Conservation (phyloP, 37 sponge, comb jelly and placozoan genomes). For the Aplysina aerophoba region DNA sequence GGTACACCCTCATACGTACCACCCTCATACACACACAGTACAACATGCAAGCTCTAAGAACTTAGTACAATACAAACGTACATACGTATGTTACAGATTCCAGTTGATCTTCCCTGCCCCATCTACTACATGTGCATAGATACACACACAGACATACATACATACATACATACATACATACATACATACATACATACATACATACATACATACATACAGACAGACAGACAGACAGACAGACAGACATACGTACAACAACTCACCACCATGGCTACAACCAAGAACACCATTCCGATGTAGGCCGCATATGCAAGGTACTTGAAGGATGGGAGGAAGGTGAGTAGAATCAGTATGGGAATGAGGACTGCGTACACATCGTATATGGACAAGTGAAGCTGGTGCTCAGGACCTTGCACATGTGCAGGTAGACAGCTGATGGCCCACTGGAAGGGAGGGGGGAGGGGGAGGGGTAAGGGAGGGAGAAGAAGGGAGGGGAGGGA, state of each 20-base stretch:
- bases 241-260: slow-evolving; percentile 30
- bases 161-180: slow-evolving; percentile 34
- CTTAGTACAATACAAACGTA: no score
- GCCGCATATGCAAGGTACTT: slow-evolving; percentile 78
- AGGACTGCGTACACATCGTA: slow-evolving; percentile 75
- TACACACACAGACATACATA: no score
- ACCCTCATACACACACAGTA: no score
- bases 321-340: slow-evolving; percentile 88
- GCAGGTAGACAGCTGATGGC: slow-evolving; percentile 53
- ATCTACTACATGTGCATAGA: no score
- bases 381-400: slow-evolving; percentile 37
- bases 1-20: no score
- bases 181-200: slow-evolving; percentile 14
- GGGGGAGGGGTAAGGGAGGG: no score
- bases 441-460: slow-evolving; percentile 42
- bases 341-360: slow-evolving; percentile 75
- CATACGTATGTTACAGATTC: not conserved
- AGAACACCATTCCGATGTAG: slow-evolving; percentile 83
- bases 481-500: no score
- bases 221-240: slow-evolving; percentile 32
- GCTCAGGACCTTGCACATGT: not conserved
- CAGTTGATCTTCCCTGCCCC: not conserved
- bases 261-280: slow-evolving; percentile 77
- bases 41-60: no score
- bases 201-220: slow-evolving; percentile 31